Percentiles rank a stretch among this genome's conserved stretches.
phyloP scores from a whole-genome alignment of 2,113 vertebrate genomes.

The Uropsilus gracilis region DNA sequence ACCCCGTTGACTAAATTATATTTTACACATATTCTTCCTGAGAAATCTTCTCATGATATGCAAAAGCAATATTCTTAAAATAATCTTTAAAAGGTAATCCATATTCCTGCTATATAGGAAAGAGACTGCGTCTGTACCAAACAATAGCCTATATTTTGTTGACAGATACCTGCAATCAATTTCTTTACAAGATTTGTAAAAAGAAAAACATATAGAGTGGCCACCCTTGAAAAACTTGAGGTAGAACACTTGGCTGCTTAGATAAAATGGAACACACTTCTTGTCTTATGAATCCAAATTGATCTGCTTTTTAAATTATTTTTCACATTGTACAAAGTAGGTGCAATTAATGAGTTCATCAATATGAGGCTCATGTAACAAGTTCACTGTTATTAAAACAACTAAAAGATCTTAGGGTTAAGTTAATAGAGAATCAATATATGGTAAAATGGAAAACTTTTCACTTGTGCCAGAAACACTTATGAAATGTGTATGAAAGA shows the following conservation, averaged over 20 bases:
- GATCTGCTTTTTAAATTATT: slow-evolving; percentile 11
- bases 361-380: slow-evolving; percentile 33
- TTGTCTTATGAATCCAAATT: slow-evolving; percentile 5
- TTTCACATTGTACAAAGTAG: slow-evolving; percentile 15
- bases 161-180: neutral
- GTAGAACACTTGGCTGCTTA: neutral
- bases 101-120: neutral
- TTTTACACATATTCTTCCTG: neutral
- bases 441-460: slow-evolving; percentile 13
- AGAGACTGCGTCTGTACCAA: neutral
- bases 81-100: neutral
- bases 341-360: slow-evolving; percentile 49
- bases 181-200: neutral
- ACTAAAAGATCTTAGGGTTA: slow-evolving; percentile 30
- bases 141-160: neutral
- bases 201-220: neutral
- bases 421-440: slow-evolving; percentile 39
- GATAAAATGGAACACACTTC: neutral
- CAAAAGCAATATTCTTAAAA: neutral
- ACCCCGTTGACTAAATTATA: neutral
- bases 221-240: neutral
- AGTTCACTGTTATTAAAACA: slow-evolving; percentile 41
- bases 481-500: slow-evolving; percentile 69
- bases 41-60: neutral
- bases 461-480: slow-evolving; percentile 17